Evolutionary conservation across 2,797 vertebrate species (phyloP), one percentile per base, ranked within the genome.

Genomic region (Strix occidentalis): DNA sequence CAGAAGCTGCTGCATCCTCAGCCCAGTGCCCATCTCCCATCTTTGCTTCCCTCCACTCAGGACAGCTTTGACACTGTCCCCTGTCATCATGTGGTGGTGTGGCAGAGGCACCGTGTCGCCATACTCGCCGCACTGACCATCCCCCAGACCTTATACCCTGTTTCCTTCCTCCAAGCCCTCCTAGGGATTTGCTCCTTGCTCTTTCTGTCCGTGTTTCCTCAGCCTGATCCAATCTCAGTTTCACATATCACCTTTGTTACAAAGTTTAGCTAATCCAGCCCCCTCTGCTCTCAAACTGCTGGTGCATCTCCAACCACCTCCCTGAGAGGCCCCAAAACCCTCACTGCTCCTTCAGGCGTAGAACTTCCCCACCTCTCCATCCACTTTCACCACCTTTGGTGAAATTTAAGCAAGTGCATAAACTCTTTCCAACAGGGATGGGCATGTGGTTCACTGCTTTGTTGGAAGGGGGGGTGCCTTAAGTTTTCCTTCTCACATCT

Each of bases 121-220:
- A 21, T 51, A 20, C 39, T 43, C 17, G 2, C 50, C 41, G 53
- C 70, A 24, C 28, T 17, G 48, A 18, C 41, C 6, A 2, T 71
- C 35, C 70, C 60, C 43, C 35, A 46, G 4, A n/a, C 48, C 48
- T 57, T 68, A 19, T 14, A 25, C 65, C 48, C 50, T n/a, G 31
- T 17, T 90, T 77, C 33, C 60, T 78, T 80, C 50, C 61, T 76
- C n/a, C 4, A 19, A 72, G 10, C 29, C 18, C 60, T 79, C n/a
- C 35, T 31, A 16, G 41, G 60, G 75, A 76, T 91, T 76, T 87
- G 69, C 63, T 95, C 88, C 65, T 90, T 65, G 61, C 29, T 95
- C 46, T 57, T 72, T 43, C 78, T 86, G 65, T 25, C 31, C 6
- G 1, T 24, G 89, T 94, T 95, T 86, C 85, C 64, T 10, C 8